These are phyloP conservation scores for Gisinianus flammeolus DNA, from an alignment of 2,888 invertebrate species.

Conservation along the genomic window DNA sequence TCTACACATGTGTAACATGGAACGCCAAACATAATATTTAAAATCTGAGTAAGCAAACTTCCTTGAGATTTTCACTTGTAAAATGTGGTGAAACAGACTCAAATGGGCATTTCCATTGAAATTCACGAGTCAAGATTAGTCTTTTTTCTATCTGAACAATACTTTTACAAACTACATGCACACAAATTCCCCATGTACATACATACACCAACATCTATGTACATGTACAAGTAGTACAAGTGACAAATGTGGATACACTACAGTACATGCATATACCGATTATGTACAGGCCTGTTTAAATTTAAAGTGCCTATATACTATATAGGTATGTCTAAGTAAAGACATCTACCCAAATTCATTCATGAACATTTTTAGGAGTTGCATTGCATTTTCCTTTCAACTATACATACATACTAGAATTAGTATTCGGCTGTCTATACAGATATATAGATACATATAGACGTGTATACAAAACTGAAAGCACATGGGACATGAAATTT, in stretches of 20 bases:
- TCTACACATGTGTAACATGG: slow-evolving; percentile 24
- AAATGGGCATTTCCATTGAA: not conserved
- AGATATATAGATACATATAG: not conserved
- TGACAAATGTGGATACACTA: not conserved
- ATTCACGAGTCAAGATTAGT: not conserved
- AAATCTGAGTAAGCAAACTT: slow-evolving; percentile 42
- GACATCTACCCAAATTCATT: too few relatives aligned
- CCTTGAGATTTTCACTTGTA: slow-evolving; percentile 18
- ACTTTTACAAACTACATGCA: not conserved
- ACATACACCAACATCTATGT: not conserved
- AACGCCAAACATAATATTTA: slow-evolving; percentile 38
- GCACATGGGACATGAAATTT: not conserved
- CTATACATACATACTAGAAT: too few relatives aligned
- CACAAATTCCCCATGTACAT: not conserved
- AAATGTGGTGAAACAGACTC: slow-evolving; percentile 17
- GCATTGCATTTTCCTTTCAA: not conserved
- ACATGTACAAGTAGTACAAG: not conserved
- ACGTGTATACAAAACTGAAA: not conserved
- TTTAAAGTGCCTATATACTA: not conserved
- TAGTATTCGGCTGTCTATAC: not conserved
- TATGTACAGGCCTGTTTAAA: not conserved
- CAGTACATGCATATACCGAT: not conserved
- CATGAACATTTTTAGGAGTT: not conserved
- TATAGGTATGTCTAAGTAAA: too few relatives aligned
- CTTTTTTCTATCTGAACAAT: not conserved